phyloP scores from a whole-genome alignment of 1,140 invertebrate genomes.

The Anoplolepis gracilipes region DNA sequence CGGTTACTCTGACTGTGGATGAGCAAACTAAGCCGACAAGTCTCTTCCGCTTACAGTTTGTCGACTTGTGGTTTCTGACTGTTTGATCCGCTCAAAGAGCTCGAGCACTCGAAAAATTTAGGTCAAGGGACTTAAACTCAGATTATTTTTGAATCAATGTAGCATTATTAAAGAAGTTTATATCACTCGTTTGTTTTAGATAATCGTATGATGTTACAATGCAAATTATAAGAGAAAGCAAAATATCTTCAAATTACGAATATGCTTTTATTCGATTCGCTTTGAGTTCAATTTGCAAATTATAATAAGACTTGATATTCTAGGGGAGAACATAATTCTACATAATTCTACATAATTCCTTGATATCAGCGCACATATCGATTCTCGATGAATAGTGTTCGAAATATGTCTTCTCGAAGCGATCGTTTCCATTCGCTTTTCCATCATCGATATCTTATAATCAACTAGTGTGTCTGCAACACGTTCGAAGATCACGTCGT shows the following conservation, averaged over 20 bases:
- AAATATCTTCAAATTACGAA: not conserved
- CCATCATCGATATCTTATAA: not conserved
- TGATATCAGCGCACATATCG: not conserved
- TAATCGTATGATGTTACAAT: not conserved
- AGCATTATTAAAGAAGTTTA: constrained; percentile 14
- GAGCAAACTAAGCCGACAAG: constrained; percentile 40
- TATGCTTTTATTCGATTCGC: not conserved
- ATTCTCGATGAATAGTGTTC: not conserved
- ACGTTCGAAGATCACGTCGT: not conserved
- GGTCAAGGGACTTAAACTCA: constrained; percentile 38
- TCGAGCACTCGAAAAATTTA: constrained; percentile 42
- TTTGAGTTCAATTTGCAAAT: not conserved
- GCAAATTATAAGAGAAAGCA: not conserved
- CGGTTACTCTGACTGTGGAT: constrained; percentile 33
- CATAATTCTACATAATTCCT: too few species aligned
- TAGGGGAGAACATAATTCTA: too few species aligned
- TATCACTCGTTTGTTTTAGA: constrained; percentile 5
- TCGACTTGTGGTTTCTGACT: constrained; percentile 54
- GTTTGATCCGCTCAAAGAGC: constrained; percentile 57
- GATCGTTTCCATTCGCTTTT: not conserved
- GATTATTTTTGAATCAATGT: not conserved
- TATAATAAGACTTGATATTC: not conserved
- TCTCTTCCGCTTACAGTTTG: constrained; percentile 55
- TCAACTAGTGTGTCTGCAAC: not conserved
- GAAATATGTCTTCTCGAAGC: not conserved